phyloP scores from a whole-genome alignment of 2,113 vertebrate species.

The Nyctibius bracteatus region DNA sequence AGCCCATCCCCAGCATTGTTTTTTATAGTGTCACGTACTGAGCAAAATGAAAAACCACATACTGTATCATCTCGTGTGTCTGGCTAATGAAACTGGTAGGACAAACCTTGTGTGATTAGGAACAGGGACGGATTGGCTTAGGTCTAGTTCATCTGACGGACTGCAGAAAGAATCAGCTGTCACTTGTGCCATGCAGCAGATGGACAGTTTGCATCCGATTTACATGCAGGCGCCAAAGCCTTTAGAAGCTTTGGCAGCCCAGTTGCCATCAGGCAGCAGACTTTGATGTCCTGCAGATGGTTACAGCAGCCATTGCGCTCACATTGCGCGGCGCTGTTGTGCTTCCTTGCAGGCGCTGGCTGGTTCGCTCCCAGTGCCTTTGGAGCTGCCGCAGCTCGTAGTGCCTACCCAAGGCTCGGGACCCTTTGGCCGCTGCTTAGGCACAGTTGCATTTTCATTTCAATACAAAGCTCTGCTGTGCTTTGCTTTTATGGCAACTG shows the following conservation, averaged over 20 bases:
- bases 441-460: constrained; percentile 15
- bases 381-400: neutral
- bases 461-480: neutral
- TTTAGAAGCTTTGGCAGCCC: constrained; percentile 85
- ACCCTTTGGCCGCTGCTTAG: neutral
- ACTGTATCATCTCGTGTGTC: constrained; percentile 76
- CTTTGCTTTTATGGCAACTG: constrained; percentile 2
- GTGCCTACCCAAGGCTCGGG: neutral
- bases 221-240: constrained; percentile 80
- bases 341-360: constrained; percentile 51
- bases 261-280: constrained; percentile 79
- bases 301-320: constrained; percentile 71
- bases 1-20: constrained; percentile 69
- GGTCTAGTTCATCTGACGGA: constrained; percentile 81
- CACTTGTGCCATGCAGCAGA: constrained; percentile 83
- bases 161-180: constrained; percentile 84
- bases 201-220: constrained; percentile 86
- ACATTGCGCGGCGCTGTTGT: constrained; percentile 41
- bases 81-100: constrained; percentile 80
- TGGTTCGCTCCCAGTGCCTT: neutral
- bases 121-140: constrained; percentile 77
- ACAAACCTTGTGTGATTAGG: constrained; percentile 81
- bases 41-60: constrained; percentile 75
- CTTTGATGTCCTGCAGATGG: constrained; percentile 84
- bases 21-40: constrained; percentile 75